Evolutionary conservation across 2,797 vertebrate genomes (phyloP), one percentile per base, ranked within the genome.

Genomic region (Poecile montanus): DNA sequence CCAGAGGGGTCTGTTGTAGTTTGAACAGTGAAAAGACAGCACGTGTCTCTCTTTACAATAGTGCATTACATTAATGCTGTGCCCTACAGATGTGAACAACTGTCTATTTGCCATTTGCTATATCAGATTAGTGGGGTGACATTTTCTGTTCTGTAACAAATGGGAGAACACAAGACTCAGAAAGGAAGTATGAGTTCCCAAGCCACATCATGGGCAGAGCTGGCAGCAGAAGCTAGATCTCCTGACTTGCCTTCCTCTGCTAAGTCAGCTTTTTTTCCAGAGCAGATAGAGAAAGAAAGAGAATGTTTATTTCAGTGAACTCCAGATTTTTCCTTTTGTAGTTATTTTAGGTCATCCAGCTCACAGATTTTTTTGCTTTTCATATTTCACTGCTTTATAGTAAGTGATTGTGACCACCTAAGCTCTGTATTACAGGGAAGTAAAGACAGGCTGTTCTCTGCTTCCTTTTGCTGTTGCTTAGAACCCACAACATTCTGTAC

Each of bases 141-240:
- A 4, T 29, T 66, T 84, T 75, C 36, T 58, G 18, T 48, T 78
- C 51, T 73, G 27, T 90, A 84, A 30, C 0, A 0, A 91, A 54
- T 38, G 66, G 54, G 51, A 88, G 63, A 75, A 54, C 75, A 26
- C 34, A 66, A 60, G 21, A 32, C 42, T 93, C 48, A 42, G 56
- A 91, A 58, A 40, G 21, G 34, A 61, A 68, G 18, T 50, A 13
- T 32, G 68, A 74, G 38, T 38, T 90, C 62, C 60, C 51, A 84
- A 84, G 85, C 73, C 58, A 81, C 88, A 88, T 48, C 44, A 90
- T 75, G 51, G 88, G 62, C 66, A 93, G 83, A 89, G 76, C 2
- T 93, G 91, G 85, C 93, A 89, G 74, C n/a, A 40, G 30, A 68
- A 71, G 56, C 74, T 91, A 60, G 23, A 73, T 91, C 77, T 94